Evolutionary conservation across 2,113 vertebrate genomes (phyloP).

Genomic region (Panthera uncia): DNA sequence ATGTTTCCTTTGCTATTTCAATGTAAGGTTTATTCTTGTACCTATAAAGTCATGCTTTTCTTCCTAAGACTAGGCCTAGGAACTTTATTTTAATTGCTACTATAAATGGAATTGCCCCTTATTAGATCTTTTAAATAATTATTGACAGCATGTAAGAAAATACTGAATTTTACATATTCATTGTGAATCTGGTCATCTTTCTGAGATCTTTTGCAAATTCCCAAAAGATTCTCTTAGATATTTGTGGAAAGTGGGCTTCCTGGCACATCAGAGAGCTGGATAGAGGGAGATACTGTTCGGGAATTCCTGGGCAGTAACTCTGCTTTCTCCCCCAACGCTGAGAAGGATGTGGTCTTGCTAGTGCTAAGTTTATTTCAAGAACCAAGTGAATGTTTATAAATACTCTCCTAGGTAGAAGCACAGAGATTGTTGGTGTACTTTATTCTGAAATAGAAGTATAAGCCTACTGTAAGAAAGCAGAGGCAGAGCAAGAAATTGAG

Average conservation of each 20-base stretch:
- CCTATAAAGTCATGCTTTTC: background rate
- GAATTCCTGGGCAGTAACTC: background rate
- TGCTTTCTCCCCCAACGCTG: background rate
- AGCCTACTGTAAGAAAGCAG: background rate
- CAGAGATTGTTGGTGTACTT: background rate
- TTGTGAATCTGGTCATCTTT: conserved; percentile 13
- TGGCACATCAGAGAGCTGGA: background rate
- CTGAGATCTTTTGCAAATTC: background rate
- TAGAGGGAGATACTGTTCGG: background rate
- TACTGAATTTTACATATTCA: background rate
- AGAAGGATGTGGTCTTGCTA: background rate
- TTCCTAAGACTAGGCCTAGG: background rate
- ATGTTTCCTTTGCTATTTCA: conserved; percentile 27
- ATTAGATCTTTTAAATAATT: background rate
- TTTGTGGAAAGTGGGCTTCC: background rate
- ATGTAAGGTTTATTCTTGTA: background rate
- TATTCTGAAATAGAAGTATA: background rate
- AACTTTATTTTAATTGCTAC: background rate
- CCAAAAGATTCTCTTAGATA: background rate
- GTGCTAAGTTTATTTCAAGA: background rate
- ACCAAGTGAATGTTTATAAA: background rate
- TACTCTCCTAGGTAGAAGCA: background rate
- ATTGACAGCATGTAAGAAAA: background rate
- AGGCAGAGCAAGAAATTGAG: background rate
- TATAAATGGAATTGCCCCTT: background rate